phyloP scores from a whole-genome alignment of 2,888 invertebrate species.

The Elaeidobius kamerunicus region DNA sequence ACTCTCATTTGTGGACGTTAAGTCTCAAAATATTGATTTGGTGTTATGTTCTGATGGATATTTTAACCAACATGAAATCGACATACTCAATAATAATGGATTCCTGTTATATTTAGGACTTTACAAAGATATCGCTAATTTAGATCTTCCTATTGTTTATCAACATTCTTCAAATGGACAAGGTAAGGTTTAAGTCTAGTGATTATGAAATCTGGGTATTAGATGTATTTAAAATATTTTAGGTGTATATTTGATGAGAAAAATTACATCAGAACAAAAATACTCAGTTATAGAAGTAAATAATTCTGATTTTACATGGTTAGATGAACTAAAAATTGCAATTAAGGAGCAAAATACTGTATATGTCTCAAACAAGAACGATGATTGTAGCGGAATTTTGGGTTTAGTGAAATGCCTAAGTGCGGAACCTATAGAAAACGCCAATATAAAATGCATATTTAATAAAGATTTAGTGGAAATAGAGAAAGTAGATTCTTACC shows the following conservation, averaged over 20 bases:
- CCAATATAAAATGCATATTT: slow-evolving; percentile 31
- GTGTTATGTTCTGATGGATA: slow-evolving; percentile 17
- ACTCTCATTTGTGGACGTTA: slow-evolving; percentile 3
- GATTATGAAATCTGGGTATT: too few species aligned
- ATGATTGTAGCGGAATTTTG: slow-evolving; percentile 34
- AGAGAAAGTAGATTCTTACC: slow-evolving; percentile 21
- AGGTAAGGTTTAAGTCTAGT: slow-evolving; percentile 17
- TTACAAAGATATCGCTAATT: background rate
- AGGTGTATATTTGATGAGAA: slow-evolving; percentile 20
- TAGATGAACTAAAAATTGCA: slow-evolving; percentile 42
- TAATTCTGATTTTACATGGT: slow-evolving; percentile 31
- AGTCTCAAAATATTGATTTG: slow-evolving; percentile 17
- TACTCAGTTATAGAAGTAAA: slow-evolving; percentile 7
- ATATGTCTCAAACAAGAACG: slow-evolving; percentile 30
- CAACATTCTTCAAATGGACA: slow-evolving; percentile 11
- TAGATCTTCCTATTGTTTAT: slow-evolving; percentile 9
- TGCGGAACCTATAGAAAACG: slow-evolving; percentile 26
- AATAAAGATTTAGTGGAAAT: slow-evolving; percentile 26
- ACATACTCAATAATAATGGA: slow-evolving; percentile 22
- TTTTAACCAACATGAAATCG: background rate
- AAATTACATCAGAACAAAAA: background rate
- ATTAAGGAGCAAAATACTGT: slow-evolving; percentile 20
- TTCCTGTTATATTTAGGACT: slow-evolving; percentile 30
- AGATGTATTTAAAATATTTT: too few species aligned
- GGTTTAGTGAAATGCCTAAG: slow-evolving; percentile 36